phyloP scores from a whole-genome alignment of 2,888 invertebrate species.

The Epistrophe grossulariae region DNA sequence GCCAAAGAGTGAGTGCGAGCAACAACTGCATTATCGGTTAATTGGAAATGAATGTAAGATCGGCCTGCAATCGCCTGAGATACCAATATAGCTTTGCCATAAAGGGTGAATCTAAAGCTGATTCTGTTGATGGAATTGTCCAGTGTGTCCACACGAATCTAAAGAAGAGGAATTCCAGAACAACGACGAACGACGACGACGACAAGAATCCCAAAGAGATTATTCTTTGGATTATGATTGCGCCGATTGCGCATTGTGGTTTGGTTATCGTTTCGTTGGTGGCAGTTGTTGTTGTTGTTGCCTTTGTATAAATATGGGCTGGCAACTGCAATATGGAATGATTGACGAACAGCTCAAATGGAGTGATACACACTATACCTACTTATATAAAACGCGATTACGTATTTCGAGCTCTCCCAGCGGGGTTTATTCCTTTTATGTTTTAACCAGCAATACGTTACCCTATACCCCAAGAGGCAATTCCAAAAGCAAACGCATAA shows the following conservation, averaged over 20 bases:
- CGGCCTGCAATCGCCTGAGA: conserved; percentile 49
- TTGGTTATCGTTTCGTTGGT: background rate
- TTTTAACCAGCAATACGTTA: conserved; percentile 5
- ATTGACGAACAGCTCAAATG: conserved; percentile 38
- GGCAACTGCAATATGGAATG: conserved; percentile 30
- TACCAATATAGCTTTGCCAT: conserved; percentile 47
- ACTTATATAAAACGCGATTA: conserved; percentile 10
- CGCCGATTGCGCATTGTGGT: background rate
- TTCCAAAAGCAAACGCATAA: background rate
- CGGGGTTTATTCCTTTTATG: conserved; percentile 22
- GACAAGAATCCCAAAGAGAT: conserved; percentile 45
- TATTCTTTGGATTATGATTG: conserved; percentile 61
- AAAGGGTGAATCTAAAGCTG: conserved; percentile 50
- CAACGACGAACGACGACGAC: conserved; percentile 13
- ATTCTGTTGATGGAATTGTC: conserved; percentile 47
- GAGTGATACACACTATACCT: background rate
- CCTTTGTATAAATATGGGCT: background rate
- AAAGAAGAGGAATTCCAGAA: conserved; percentile 40
- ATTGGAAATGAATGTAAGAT: conserved; percentile 72
- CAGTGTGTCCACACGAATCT: conserved; percentile 37
- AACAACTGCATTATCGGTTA: conserved; percentile 71
- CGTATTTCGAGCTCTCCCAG: conserved; percentile 11
- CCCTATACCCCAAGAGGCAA: background rate
- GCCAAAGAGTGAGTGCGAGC: conserved; percentile 46
- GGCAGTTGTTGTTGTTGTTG: background rate